These are phyloP conservation scores for Virgularia gustaviana DNA, from an alignment of 92 coral and sea anemone genomes.

Conservation along the genomic window DNA sequence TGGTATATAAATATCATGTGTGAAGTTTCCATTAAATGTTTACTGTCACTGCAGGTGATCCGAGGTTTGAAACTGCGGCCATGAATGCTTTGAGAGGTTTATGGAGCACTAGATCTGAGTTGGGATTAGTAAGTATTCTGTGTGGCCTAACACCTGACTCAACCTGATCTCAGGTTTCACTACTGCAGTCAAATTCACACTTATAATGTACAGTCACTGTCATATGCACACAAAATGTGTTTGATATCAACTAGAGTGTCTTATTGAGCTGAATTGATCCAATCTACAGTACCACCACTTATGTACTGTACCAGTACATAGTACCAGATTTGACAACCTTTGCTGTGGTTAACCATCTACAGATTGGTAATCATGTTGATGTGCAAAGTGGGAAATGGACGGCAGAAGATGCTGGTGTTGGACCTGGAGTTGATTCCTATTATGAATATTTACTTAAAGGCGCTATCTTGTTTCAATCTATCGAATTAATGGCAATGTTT, in stretches of 20 bases:
- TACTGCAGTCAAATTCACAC: background rate
- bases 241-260: too few relatives aligned
- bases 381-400: slow-evolving; percentile 87
- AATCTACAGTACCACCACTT: too few relatives aligned
- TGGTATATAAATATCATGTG: background rate
- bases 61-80: slow-evolving; percentile 72
- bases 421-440: slow-evolving; percentile 98
- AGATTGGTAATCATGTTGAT: slow-evolving; percentile 98
- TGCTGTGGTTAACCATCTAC: too few relatives aligned
- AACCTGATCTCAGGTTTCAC: background rate
- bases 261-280: too few relatives aligned
- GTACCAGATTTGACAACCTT: too few relatives aligned
- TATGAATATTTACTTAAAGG: slow-evolving; percentile 96
- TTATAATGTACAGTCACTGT: too few relatives aligned
- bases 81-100: slow-evolving; percentile 80
- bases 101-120: slow-evolving; percentile 82
- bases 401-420: slow-evolving; percentile 95
- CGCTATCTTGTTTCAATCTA: slow-evolving; percentile 78
- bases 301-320: too few relatives aligned
- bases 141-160: too few relatives aligned
- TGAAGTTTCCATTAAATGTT: background rate
- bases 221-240: too few relatives aligned
- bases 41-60: slow-evolving; percentile 84
- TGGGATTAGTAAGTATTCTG: slow-evolving; percentile 76
- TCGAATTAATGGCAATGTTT: slow-evolving; percentile 75